Evolutionary conservation across 1,140 invertebrate genomes (phyloP).

Genomic region (Pogonomyrmex barbatus): DNA sequence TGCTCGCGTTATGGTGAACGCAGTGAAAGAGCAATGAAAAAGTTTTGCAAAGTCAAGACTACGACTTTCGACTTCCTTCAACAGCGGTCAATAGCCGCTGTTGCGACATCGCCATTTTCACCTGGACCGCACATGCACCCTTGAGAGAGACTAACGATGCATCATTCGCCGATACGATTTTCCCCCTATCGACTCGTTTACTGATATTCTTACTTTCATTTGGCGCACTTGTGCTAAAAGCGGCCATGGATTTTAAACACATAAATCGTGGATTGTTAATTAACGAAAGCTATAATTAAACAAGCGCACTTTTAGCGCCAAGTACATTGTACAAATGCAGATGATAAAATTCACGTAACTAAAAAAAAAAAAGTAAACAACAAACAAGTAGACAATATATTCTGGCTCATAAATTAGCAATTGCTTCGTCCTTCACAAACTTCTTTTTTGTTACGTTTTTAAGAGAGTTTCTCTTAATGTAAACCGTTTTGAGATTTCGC

Average conservation of each 20-base stretch:
- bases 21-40: conserved; percentile 22
- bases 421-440: neutral
- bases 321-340: neutral
- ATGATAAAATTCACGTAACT: neutral
- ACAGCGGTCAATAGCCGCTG: conserved; percentile 43
- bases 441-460: neutral
- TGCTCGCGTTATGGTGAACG: neutral
- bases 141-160: conserved; percentile 31
- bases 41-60: conserved; percentile 44
- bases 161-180: conserved; percentile 40
- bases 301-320: neutral
- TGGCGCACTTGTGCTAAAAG: neutral
- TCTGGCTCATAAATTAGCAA: neutral
- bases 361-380: neutral
- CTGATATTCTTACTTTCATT: neutral
- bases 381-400: neutral
- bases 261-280: neutral
- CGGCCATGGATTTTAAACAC: neutral
- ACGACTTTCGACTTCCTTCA: conserved; percentile 43
- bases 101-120: conserved; percentile 59
- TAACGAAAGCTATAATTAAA: neutral
- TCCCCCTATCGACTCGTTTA: conserved; percentile 4
- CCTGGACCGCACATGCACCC: conserved; percentile 48
- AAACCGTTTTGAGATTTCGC: neutral
- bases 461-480: neutral